phyloP scores from a whole-genome alignment of 2,888 invertebrate genomes.

The Habroteleia sp. region DNA sequence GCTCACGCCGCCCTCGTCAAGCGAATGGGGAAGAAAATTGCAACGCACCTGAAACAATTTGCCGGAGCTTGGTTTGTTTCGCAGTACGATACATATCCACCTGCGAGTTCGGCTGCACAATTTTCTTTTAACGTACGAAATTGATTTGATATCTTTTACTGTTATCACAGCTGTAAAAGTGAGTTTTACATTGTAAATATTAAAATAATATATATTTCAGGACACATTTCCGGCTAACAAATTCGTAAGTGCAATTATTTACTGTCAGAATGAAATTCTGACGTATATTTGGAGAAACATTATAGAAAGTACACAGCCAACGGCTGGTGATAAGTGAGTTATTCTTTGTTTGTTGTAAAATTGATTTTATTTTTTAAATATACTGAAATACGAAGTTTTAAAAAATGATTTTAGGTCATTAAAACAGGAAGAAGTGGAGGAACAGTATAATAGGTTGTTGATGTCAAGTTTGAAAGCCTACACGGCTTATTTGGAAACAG shows the following conservation, averaged over 20 bases:
- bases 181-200: too few relatives aligned
- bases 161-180: too few relatives aligned
- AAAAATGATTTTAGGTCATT: slow-evolving; percentile 79
- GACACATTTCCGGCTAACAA: slow-evolving; percentile 90
- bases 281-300: slow-evolving; percentile 87
- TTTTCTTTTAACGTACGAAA: slow-evolving; percentile 84
- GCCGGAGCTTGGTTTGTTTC: slow-evolving; percentile 93
- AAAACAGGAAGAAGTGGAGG: slow-evolving; percentile 86
- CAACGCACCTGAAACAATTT: slow-evolving; percentile 89
- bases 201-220: slow-evolving; percentile 74
- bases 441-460: slow-evolving; percentile 86
- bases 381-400: not conserved
- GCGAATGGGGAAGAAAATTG: slow-evolving; percentile 88
- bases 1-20: slow-evolving; percentile 87
- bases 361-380: slow-evolving; percentile 1
- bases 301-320: slow-evolving; percentile 83
- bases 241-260: slow-evolving; percentile 88
- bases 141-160: too few relatives aligned
- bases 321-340: slow-evolving; percentile 82
- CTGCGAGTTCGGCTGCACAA: slow-evolving; percentile 88
- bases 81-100: slow-evolving; percentile 92
- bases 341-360: not conserved
- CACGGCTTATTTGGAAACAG: slow-evolving; percentile 84
- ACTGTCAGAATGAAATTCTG: slow-evolving; percentile 91
- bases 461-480: slow-evolving; percentile 86